Conservation (phyloP, 2,888 invertebrate species). For the Ophion costatus region DNA sequence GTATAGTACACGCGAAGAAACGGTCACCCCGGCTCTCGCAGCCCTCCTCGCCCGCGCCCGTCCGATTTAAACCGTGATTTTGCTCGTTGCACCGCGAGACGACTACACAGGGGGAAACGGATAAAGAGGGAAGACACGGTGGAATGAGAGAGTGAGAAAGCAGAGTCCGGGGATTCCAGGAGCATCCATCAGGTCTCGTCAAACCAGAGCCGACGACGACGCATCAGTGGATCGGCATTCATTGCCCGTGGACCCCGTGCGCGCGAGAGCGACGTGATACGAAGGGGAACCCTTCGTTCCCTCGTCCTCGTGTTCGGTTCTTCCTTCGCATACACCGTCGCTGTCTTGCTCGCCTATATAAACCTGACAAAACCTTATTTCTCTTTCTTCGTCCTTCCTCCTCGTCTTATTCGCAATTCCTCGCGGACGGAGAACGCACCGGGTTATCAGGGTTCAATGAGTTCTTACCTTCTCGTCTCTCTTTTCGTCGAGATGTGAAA, state of each 20-base stretch:
- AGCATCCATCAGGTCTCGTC: constrained; percentile 83
- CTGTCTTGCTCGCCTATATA: constrained; percentile 35
- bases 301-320: constrained; percentile 56
- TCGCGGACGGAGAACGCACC: constrained; percentile 44
- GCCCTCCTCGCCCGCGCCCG: constrained; percentile 69
- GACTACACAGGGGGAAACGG: constrained; percentile 61
- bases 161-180: constrained; percentile 79
- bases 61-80: constrained; percentile 82
- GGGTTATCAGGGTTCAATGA: constrained; percentile 66
- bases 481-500: constrained; percentile 24
- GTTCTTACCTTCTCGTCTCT: constrained; percentile 67
- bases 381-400: constrained; percentile 63
- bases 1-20: constrained; percentile 54
- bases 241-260: constrained; percentile 73
- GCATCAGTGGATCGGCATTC: constrained; percentile 82
- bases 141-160: constrained; percentile 64
- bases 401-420: constrained; percentile 39
- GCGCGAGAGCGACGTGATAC: constrained; percentile 62
- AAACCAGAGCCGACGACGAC: constrained; percentile 80
- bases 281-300: constrained; percentile 55
- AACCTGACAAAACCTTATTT: constrained; percentile 68
- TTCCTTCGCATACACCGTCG: constrained; percentile 62
- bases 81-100: constrained; percentile 77
- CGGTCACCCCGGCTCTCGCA: constrained; percentile 41
- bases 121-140: constrained; percentile 49